Evolutionary conservation across 2,113 vertebrate genomes (phyloP).

Genomic region (Dromiciops gliroides): DNA sequence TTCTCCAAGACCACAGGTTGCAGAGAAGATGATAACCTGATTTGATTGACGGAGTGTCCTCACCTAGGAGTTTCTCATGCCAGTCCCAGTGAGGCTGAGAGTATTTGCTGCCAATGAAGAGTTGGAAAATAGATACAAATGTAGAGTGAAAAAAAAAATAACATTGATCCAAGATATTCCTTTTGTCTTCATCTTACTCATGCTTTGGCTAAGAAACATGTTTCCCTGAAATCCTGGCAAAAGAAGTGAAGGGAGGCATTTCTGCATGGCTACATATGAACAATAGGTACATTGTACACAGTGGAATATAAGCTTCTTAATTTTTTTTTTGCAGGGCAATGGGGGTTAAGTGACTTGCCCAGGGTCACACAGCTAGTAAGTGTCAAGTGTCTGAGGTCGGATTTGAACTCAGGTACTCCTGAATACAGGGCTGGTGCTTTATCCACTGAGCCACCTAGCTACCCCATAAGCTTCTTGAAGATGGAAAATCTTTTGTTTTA

Average conservation of each 20-base stretch:
- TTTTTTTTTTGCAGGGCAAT: too few relatives aligned
- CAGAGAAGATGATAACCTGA: background rate
- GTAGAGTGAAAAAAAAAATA: background rate
- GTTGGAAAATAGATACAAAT: background rate
- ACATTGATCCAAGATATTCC: background rate
- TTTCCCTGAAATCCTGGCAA: background rate
- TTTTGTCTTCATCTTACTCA: background rate
- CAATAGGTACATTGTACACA: background rate
- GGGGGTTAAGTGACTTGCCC: too few relatives aligned
- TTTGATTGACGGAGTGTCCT: background rate
- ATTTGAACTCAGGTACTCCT: too few relatives aligned
- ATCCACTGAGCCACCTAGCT: too few relatives aligned
- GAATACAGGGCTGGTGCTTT: too few relatives aligned
- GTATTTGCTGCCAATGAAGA: background rate
- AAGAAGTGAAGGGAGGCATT: background rate
- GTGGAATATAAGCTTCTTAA: too few relatives aligned
- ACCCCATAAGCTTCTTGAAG: too few relatives aligned
- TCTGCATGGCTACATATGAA: background rate
- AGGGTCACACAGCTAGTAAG: too few relatives aligned
- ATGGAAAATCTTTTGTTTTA: too few relatives aligned
- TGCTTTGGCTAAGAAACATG: background rate
- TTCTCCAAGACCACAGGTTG: background rate
- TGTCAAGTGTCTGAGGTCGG: too few relatives aligned
- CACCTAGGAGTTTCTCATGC: background rate
- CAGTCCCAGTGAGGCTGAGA: background rate